phyloP scores from a whole-genome alignment of 2,113 vertebrate genomes.

The Dinomys branickii region DNA sequence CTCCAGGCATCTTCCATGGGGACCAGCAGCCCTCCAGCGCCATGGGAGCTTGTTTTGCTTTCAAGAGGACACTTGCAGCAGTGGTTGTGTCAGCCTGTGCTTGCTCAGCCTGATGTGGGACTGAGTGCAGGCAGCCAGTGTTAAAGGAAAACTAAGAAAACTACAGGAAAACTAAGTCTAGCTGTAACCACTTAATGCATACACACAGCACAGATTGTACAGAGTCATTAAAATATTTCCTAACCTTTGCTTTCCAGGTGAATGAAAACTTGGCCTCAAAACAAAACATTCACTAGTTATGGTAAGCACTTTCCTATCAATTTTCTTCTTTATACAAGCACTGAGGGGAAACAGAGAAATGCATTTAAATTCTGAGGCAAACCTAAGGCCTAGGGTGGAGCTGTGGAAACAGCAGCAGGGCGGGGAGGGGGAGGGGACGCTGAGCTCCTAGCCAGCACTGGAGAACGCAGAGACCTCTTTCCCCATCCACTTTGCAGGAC shows the following conservation, averaged over 20 bases:
- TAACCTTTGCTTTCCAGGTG: conserved; percentile 64
- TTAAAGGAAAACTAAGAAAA: no score
- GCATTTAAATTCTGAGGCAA: neutral
- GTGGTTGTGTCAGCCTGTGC: accelerated
- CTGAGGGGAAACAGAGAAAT: neutral
- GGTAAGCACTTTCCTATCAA: conserved; percentile 63
- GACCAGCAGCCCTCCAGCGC: neutral
- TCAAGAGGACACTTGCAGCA: no score
- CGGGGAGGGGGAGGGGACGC: no score
- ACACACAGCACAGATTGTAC: neutral
- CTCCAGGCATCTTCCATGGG: no score
- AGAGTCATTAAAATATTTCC: neutral
- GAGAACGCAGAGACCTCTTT: no score
- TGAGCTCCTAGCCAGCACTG: no score
- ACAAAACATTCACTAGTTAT: conserved; percentile 61
- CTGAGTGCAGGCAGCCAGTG: neutral
- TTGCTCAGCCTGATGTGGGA: neutral
- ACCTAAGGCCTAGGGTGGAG: no score
- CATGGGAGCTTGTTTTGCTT: neutral
- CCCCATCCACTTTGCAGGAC: no score
- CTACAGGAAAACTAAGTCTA: neutral
- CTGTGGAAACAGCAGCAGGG: no score
- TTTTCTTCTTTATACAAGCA: no score
- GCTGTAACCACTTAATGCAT: neutral
- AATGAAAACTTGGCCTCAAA: conserved; percentile 61